Base-by-base conservation (phyloP, 2,888 invertebrate genomes). In the Sarcophaga carnaria region DNA sequence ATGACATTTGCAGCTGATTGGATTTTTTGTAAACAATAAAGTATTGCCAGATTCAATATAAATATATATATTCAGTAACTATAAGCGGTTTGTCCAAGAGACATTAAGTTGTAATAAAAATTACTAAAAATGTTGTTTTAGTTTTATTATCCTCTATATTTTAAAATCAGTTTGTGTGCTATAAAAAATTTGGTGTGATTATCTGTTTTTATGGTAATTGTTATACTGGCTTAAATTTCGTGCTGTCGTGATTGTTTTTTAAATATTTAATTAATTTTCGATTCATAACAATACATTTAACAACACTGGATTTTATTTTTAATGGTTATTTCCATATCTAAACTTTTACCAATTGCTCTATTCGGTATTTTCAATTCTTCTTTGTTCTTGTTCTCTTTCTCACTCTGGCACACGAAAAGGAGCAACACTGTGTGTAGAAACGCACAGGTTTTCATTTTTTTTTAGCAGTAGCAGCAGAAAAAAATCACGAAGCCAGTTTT, bases 401-500 rank as follows among this genome's bases (percentile, higher is more conserved):
- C 63, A 37, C 25, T 74, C 69, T 63, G 2, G 4, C 49, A 12
- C 10, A 79, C 63, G 27, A 37, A 63, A n/a, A 60, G 64, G 59
- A 80, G 80, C 75, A 84, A 80, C 69, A 78, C 69, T 75, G 69
- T 54, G 84, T 72, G 72, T 76, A 83, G 66, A 78, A 78, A 78
- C 83, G 79, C 74, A 78, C 83, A 78, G 67, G 72, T 83, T 74
- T 84, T 70, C n/a, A 67, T 75, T 66, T 84, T 78, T 78, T 75
- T 80, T 27, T 85, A 72, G 76, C 80, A 76, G 75, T 25, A 70
- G 76, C 80, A 75, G 74, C 74, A 74, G 78, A 69, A 69, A 75
- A 81, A 80, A 80, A 84, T 84, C 80, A 80, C 80, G 75, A 76
- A 84, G 80, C 47, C 71, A 80, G 67, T 84, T 84, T 84, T 78